Evolutionary conservation across 92 coral and sea anemone species (phyloP).

Genomic region (Phenganax marumi): DNA sequence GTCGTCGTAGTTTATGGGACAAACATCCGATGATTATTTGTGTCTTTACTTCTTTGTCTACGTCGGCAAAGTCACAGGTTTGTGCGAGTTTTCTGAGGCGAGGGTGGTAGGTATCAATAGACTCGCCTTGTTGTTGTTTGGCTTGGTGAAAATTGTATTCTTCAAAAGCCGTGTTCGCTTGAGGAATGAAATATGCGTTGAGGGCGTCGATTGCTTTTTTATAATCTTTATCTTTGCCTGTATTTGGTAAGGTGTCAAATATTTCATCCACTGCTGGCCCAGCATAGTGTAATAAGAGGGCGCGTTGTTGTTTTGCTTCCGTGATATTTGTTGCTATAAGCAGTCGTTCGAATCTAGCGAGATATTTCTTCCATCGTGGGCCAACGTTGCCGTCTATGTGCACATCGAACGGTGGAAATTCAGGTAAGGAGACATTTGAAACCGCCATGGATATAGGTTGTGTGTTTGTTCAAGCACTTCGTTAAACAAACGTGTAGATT

Average conservation of each 20-base stretch:
- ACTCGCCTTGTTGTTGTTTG: slow-evolving; percentile 38
- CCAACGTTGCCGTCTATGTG: too few relatives aligned
- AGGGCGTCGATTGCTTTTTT: slow-evolving; percentile 26
- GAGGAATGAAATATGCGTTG: slow-evolving; percentile 37
- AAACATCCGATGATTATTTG: slow-evolving; percentile 25
- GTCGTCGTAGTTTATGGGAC: too few relatives aligned
- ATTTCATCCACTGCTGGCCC: slow-evolving; percentile 34
- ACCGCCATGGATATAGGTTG: too few relatives aligned
- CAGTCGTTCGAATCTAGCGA: too few relatives aligned
- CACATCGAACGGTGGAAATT: too few relatives aligned
- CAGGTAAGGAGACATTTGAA: too few relatives aligned
- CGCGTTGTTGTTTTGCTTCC: slow-evolving; percentile 24
- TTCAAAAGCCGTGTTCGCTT: slow-evolving; percentile 42
- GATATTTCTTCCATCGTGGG: too few relatives aligned
- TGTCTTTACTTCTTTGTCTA: slow-evolving; percentile 34
- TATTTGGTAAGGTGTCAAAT: slow-evolving; percentile 24
- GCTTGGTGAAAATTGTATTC: slow-evolving; percentile 39
- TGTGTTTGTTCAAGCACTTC: too few relatives aligned
- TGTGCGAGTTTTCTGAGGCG: slow-evolving; percentile 47
- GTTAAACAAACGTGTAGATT: too few relatives aligned
- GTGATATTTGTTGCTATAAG: neutral
- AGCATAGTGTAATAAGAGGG: slow-evolving; percentile 24
- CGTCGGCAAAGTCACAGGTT: slow-evolving; percentile 35
- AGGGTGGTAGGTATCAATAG: slow-evolving; percentile 31
- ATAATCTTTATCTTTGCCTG: slow-evolving; percentile 27